Conservation (phyloP, 1,140 invertebrate species). For the Trigoniulus corallinus region DNA sequence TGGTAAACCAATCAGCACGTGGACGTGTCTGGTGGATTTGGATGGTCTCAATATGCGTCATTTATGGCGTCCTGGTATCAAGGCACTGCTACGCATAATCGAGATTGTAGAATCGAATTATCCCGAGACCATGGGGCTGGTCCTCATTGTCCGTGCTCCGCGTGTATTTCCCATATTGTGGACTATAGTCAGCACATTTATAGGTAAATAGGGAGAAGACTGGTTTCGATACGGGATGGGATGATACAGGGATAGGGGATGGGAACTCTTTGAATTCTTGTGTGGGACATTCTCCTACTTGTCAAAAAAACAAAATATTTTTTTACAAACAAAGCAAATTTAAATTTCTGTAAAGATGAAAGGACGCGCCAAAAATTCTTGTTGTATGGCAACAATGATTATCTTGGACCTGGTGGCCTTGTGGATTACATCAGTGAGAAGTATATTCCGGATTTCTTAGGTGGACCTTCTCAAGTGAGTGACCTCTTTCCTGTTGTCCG, state of each 20-base stretch:
- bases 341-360: no score
- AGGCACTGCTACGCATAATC: slow-evolving; percentile 75
- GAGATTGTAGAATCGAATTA: slow-evolving; percentile 92
- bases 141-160: slow-evolving; percentile 72
- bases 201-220: slow-evolving; percentile 36
- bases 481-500: background rate
- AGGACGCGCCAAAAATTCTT: slow-evolving; percentile 87
- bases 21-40: slow-evolving; percentile 79
- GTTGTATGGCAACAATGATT: slow-evolving; percentile 79
- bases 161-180: slow-evolving; percentile 92
- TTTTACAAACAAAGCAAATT: no score
- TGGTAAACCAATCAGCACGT: slow-evolving; percentile 63
- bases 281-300: no score
- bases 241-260: no score
- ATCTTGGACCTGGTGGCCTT: slow-evolving; percentile 52
- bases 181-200: slow-evolving; percentile 92
- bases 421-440: slow-evolving; percentile 71
- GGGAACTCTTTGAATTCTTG: no score
- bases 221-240: no score
- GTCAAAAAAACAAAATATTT: background rate
- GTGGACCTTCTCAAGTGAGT: slow-evolving; percentile 66
- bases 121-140: slow-evolving; percentile 83
- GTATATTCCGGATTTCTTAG: slow-evolving; percentile 80
- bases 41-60: slow-evolving; percentile 92
- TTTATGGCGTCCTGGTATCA: slow-evolving; percentile 79